Evolutionary conservation across 2,113 vertebrate species (phyloP).

Genomic region (Platanista minor): DNA sequence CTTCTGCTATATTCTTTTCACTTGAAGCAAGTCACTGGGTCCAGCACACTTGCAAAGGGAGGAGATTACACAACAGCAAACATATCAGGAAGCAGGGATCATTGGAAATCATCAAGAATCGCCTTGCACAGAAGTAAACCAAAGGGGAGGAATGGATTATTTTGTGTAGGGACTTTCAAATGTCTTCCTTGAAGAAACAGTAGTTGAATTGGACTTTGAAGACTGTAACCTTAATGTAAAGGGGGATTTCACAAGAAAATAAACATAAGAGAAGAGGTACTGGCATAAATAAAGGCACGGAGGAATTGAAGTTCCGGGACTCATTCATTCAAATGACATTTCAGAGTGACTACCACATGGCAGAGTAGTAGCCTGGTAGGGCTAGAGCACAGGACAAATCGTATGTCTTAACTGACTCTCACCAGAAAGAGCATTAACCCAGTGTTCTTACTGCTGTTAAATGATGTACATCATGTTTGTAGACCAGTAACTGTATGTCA

Average conservation of each 20-base stretch:
- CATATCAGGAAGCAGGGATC: background rate
- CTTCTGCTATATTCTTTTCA: background rate
- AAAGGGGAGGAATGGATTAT: background rate
- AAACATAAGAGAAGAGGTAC: background rate
- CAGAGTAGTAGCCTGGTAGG: background rate
- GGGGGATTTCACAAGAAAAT: background rate
- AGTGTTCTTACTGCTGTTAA: slow-evolving; percentile 30
- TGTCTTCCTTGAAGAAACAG: background rate
- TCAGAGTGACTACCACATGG: background rate
- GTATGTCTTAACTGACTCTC: slow-evolving; percentile 14
- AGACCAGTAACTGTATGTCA: slow-evolving; percentile 28
- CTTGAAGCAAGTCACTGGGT: background rate
- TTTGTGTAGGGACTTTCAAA: background rate
- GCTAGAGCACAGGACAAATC: background rate
- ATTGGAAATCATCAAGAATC: background rate
- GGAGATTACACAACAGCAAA: background rate
- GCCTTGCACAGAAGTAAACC: background rate
- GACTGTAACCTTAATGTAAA: background rate
- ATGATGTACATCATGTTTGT: slow-evolving; percentile 34
- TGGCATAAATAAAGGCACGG: background rate
- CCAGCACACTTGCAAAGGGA: background rate
- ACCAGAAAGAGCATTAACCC: slow-evolving; percentile 30
- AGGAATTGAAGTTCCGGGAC: background rate
- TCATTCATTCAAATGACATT: background rate
- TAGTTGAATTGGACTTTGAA: background rate